Conservation (phyloP, 2,888 invertebrate species). For the Entomobrya multifasciata region DNA sequence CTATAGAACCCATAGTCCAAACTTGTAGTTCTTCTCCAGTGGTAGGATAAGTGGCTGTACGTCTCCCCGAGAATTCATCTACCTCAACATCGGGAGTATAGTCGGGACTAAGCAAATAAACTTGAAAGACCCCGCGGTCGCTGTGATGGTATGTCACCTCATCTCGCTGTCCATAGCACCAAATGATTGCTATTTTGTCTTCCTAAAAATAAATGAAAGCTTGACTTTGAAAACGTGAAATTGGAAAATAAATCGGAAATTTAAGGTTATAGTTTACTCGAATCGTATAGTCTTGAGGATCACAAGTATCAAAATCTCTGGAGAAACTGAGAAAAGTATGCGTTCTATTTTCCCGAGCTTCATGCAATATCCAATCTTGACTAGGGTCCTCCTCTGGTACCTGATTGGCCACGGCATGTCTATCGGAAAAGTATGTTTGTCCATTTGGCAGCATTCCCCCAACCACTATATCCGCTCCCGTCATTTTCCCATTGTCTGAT, state of each 20-base stretch:
- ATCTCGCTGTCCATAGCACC: slow-evolving; percentile 29
- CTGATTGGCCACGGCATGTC: slow-evolving; percentile 40
- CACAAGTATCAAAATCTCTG: slow-evolving; percentile 27
- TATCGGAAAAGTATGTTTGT: slow-evolving; percentile 56
- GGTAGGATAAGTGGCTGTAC: too few species aligned
- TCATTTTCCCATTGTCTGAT: slow-evolving; percentile 42
- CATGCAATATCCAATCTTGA: slow-evolving; percentile 51
- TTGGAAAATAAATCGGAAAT: too few species aligned
- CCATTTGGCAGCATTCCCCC: slow-evolving; percentile 52
- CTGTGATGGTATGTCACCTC: background rate
- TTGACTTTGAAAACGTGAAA: too few species aligned
- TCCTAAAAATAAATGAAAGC: too few species aligned
- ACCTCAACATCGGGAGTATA: too few species aligned
- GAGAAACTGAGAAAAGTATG: slow-evolving; percentile 36
- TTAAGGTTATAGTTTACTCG: too few species aligned
- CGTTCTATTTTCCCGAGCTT: slow-evolving; percentile 2
- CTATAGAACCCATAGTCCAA: background rate
- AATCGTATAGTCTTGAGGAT: slow-evolving; percentile 29
- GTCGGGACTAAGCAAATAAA: slow-evolving; percentile 24
- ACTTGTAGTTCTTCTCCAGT: background rate
- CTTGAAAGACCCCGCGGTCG: slow-evolving; percentile 1
- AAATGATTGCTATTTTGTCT: slow-evolving; percentile 33
- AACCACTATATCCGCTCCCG: slow-evolving; percentile 55
- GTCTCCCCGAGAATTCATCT: too few species aligned
- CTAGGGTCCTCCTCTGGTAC: slow-evolving; percentile 33